Conservation (phyloP, 2,113 vertebrate species). For the Melanotaenia duboulayi region DNA sequence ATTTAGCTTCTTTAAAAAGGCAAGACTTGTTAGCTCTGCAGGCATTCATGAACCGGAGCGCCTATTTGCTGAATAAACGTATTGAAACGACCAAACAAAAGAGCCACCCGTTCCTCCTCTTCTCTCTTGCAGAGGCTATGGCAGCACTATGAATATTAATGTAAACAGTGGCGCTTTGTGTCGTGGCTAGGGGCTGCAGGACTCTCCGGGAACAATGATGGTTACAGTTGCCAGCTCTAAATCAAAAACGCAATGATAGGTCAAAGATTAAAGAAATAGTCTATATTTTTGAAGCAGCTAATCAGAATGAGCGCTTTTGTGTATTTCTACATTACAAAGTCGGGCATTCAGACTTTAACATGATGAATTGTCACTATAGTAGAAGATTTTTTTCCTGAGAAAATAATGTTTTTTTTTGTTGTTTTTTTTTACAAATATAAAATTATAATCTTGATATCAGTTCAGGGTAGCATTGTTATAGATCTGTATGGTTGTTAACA, state of each 20-base stretch:
- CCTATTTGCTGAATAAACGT: constrained; percentile 87
- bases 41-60: constrained; percentile 78
- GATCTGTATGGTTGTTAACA: neutral
- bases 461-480: neutral
- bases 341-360: neutral
- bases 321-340: constrained; percentile 5
- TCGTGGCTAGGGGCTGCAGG: constrained; percentile 81
- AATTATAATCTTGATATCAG: too few relatives aligned
- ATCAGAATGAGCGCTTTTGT: neutral
- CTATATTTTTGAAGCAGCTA: neutral
- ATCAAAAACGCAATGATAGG: constrained; percentile 48
- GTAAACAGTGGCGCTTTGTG: constrained; percentile 88
- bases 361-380: neutral
- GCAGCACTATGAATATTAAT: constrained; percentile 90
- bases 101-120: constrained; percentile 88
- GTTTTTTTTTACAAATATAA: too few relatives aligned
- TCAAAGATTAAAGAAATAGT: constrained; percentile 13
- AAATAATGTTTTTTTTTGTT: neutral
- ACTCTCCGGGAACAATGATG: constrained; percentile 84
- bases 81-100: constrained; percentile 87
- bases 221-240: constrained; percentile 74
- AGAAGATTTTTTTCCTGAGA: neutral
- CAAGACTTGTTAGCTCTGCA: constrained; percentile 74
- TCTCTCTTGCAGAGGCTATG: constrained; percentile 82
- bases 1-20: constrained; percentile 51